Evolutionary conservation across 2,888 invertebrate genomes (phyloP), one percentile per base, ranked within the genome.

Genomic region (Tribolium freemani): DNA sequence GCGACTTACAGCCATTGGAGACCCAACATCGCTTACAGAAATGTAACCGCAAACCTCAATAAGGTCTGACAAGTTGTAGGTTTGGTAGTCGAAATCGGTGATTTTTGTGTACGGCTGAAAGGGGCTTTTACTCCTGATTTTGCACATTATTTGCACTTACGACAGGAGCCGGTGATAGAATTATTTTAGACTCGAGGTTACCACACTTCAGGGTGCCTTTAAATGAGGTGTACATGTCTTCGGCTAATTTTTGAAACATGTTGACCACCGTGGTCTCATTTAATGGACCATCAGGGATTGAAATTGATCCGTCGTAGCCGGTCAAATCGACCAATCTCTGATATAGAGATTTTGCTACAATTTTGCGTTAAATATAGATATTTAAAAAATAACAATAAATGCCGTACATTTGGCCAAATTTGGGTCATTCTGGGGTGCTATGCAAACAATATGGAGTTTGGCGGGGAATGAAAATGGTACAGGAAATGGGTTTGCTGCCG

Each of bases 31-130:
- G 2, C 92, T 91, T 5, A 96, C 91, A n/a, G 93, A 91, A 60
- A 98, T 87, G 83, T 96, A 98, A 0, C 98, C 98, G 82, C 95
- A 92, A 11, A 98, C 91, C 83, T 94, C 93, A 64, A 98, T 89
- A 60, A 91, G 90, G 71, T 91, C 92, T 0, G 94, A 91, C 61
- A 96, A 88, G 73, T 89, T 90, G 84, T 87, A 90, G 70, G 87
- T 90, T 74, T 87, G 89, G 71, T 84, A 88, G 83, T 89, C 93
- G 83, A 91, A 93, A 82, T 93, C 93, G 0, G 90, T 87, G 16
- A 90, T 87, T 80, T 89, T 89, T 2, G 88, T 89, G 75, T 84
- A 84, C 2, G 85, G 85, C 85, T 86, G 72, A 46, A 83, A 53
- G 50, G 10, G 11, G 16, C 26, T 26, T 26, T 26, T 3, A 26